Evolutionary conservation across 2,797 vertebrate genomes (phyloP), one percentile per base, ranked within the genome.

Genomic region (Trachops cirrhosus): DNA sequence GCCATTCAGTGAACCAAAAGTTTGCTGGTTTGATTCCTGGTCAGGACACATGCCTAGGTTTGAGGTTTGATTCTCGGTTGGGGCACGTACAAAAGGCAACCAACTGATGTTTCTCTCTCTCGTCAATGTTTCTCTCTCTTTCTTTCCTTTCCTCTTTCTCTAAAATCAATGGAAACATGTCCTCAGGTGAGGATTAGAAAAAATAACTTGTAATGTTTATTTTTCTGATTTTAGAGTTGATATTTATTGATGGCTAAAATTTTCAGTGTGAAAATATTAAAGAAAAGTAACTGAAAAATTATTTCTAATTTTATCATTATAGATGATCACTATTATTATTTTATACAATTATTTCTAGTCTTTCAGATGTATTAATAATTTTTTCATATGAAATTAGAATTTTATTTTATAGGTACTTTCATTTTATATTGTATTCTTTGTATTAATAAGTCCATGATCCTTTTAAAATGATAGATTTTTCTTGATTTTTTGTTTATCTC

Each of bases 211-310:
- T 16, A 68, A 44, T 73, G 19, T 79, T 91, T 89, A 84, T 32
- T 44, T 93, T 85, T 93, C n/a, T 92, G 50, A 39, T 73, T 89
- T 59, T 34, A 41, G 14, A 91, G 29, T 93, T 96, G 68, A 67
- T 93, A 54, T 18, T 93, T 50, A 67, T 9, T 92, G 44, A 50
- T 48, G 24, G 21, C 67, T 50, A 62, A 94, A 78, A 90, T 89
- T 41, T 88, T 10, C 41, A 59, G 24, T 37, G 6, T 67, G 32
- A 87, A 77, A 92, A 92, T 57, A 52, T 91, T 54, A 80, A 64
- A 92, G 54, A 78, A 64, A 89, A 91, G 54, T n/a, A 86, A 85
- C n/a, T 41, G 54, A 87, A 95, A 64, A 64, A 64, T 46, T 29
- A 15, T 44, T 68, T 93, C 22, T 12, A 89, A 16, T 71, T 77